These are phyloP conservation scores for Philhelius pedissequus DNA, from an alignment of 2,888 invertebrate genomes.

Conservation along the genomic window DNA sequence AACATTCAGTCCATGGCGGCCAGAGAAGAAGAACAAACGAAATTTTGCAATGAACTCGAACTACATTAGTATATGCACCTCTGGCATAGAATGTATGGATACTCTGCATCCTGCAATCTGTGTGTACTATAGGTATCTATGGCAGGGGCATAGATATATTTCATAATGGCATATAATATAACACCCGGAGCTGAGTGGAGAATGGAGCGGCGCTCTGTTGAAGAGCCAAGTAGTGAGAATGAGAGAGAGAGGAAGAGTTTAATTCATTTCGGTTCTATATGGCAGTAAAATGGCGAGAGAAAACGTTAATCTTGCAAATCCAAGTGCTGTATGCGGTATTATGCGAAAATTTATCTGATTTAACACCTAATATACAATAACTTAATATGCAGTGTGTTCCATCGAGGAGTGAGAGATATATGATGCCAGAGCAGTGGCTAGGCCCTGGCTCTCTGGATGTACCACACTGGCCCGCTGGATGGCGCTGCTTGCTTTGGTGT, in stretches of 20 bases:
- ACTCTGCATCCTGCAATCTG: conserved; percentile 46
- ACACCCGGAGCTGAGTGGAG: conserved; percentile 30
- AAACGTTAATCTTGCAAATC: conserved; percentile 79
- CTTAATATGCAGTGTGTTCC: conserved; percentile 77
- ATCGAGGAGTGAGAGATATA: conserved; percentile 69
- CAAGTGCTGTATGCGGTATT: conserved; percentile 80
- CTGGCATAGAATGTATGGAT: conserved; percentile 19
- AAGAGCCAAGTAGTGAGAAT: too few relatives aligned
- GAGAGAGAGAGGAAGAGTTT: not conserved
- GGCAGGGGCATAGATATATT: conserved; percentile 53
- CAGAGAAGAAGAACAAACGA: conserved; percentile 55
- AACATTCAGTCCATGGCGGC: not conserved
- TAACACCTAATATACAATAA: conserved; percentile 80
- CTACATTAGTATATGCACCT: conserved; percentile 58
- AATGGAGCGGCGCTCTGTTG: conserved; percentile 18
- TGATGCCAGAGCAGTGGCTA: conserved; percentile 61
- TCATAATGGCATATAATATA: conserved; percentile 67
- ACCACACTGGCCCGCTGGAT: conserved; percentile 38
- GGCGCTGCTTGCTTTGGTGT: conserved; percentile 53
- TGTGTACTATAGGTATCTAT: conserved; percentile 57
- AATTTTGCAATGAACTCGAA: conserved; percentile 62
- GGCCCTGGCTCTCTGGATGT: conserved; percentile 22
- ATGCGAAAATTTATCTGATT: conserved; percentile 80
- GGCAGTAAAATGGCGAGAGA: conserved; percentile 69
- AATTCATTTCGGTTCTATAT: not conserved